A percentile compares a stretch with the other conserved stretches of the same genome.
phyloP scores from a whole-genome alignment of 2,113 vertebrate species.

The Rostratula benghalensis region DNA sequence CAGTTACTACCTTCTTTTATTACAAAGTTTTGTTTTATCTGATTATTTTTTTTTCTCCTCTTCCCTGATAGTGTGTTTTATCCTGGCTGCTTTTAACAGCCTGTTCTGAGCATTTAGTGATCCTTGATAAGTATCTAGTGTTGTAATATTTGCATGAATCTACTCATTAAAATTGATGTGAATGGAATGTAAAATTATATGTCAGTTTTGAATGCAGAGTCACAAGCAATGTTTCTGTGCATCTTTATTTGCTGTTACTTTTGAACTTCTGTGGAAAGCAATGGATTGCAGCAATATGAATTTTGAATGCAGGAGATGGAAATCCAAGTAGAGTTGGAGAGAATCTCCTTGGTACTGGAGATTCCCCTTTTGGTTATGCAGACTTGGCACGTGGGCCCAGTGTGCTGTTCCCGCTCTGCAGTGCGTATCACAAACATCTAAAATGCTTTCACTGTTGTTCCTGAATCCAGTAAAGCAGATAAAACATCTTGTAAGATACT shows the following conservation, averaged over 20 bases:
- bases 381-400: accelerated
- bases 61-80: neutral
- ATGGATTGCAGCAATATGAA: neutral
- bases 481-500: neutral
- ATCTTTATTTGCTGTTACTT: neutral
- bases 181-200: neutral
- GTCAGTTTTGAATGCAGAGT: neutral
- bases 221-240: neutral
- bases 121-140: neutral
- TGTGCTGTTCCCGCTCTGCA: neutral
- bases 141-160: neutral
- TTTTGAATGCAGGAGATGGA: neutral
- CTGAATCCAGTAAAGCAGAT: neutral
- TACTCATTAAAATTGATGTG: neutral
- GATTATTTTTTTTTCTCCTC: neutral
- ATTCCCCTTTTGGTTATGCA: neutral
- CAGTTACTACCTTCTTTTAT: neutral
- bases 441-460: neutral
- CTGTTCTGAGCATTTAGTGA: neutral
- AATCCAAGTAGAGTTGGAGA: neutral
- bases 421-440: neutral
- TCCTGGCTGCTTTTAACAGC: neutral
- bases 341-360: neutral
- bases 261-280: neutral
- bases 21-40: neutral